Base-by-base conservation (phyloP, 2,113 vertebrate species). In the Anarhynchus alexandrinus region DNA sequence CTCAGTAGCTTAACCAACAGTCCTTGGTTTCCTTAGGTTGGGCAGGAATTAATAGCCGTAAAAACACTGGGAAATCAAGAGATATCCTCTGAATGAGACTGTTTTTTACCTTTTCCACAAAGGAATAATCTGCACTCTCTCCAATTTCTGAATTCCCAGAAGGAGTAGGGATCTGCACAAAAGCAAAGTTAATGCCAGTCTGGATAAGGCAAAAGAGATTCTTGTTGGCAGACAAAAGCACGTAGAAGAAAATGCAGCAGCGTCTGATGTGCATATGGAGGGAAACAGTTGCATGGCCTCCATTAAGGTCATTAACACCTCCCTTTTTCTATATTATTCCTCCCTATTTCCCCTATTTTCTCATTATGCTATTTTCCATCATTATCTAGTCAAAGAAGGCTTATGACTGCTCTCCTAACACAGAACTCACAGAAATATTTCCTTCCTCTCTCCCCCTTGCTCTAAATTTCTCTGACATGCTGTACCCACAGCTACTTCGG, bases 171-270 rank as follows among this genome's bases (percentile, higher is more conserved):
- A 65, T 92, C 71, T 86, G 79, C 71, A 93, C 54, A 90, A 94
- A 95, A 94, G 85, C 76, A 94, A 95, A 95, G 29, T 64, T 74
- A 88, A 93, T 96, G 51, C 49, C 52, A 78, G 54, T 66, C n/a
- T 90, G 55, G 55, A 12, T 83, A 94, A 90, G 11, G 58, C 23
- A 88, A 85, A 95, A 88, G 40, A 73, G 58, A 65, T 70, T 95
- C 67, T 34, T 70, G 18, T 62, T 66, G 85, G 36, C 64, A 92
- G 42, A 66, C n/a, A 91, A 77, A 85, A 88, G 32, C 62, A 78
- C 0, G 0, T 27, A 93, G 87, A 82, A 77, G 36, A 81, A 85
- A 86, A 88, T 29, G 32, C 58, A 90, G 74, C n/a, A 66, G 23
- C 6, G 1, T 66, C 79, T 81, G 47, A 19, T 40, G 38, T 54